These are phyloP conservation scores for Nicator chloris DNA, from an alignment of 2,113 vertebrate genomes.

Conservation along the genomic window DNA sequence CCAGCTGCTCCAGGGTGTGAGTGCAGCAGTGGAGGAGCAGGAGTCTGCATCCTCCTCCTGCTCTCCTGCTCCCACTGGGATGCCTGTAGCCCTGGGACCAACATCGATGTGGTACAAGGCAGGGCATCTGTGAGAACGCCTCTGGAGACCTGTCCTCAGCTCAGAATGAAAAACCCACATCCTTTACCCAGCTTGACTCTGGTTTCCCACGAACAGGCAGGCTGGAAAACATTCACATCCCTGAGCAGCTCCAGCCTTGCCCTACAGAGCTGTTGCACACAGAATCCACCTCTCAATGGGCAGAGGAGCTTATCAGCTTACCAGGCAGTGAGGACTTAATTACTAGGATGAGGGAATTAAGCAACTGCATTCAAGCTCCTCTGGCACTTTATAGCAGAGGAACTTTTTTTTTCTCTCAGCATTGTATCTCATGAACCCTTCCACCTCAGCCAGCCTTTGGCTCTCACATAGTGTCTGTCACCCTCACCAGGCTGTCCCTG, in stretches of 20 bases:
- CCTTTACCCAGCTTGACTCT: neutral
- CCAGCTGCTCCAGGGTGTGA: neutral
- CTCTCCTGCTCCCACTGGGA: neutral
- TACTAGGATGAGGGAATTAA: neutral
- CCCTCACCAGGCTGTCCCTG: too few species aligned
- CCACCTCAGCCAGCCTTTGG: neutral
- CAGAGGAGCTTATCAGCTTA: fast-evolving
- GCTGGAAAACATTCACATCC: neutral
- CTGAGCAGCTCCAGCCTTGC: neutral
- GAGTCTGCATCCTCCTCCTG: fast-evolving
- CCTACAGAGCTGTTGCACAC: neutral
- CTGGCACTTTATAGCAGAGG: constrained; percentile 2
- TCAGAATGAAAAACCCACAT: neutral
- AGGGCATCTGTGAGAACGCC: neutral
- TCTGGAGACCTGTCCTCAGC: neutral
- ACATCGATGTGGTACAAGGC: fast-evolving
- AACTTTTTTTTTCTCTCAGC: neutral
- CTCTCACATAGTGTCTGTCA: neutral
- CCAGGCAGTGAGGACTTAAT: neutral
- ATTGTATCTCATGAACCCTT: neutral
- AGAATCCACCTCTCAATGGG: neutral
- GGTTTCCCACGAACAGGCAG: fast-evolving
- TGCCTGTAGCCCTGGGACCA: neutral
- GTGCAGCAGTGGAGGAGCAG: neutral
- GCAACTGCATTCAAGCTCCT: neutral